phyloP scores from a whole-genome alignment of 2,888 invertebrate genomes.

The Melitaea athalia region DNA sequence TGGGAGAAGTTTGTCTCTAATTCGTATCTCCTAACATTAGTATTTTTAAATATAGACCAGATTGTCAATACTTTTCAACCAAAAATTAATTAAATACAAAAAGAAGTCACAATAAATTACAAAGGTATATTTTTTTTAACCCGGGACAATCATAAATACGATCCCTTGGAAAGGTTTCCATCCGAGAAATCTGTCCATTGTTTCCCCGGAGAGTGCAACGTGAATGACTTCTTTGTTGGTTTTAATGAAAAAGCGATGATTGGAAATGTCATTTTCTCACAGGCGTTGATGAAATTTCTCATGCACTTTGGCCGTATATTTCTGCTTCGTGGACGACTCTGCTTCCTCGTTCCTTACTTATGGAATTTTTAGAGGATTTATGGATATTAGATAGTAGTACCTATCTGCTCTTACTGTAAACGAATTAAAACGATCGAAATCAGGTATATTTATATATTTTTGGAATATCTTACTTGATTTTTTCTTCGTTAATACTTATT shows the following conservation, averaged over 20 bases:
- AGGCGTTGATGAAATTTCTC: slow-evolving; percentile 35
- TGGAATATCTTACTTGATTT: too few relatives aligned
- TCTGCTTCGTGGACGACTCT: background rate
- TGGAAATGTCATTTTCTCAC: slow-evolving; percentile 39
- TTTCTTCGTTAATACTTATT: too few relatives aligned
- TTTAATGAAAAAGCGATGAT: slow-evolving; percentile 39
- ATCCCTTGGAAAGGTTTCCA: slow-evolving; percentile 33
- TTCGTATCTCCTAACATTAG: background rate
- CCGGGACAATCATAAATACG: slow-evolving; percentile 34
- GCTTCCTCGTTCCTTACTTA: background rate
- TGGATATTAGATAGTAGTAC: background rate
- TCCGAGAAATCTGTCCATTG: slow-evolving; percentile 36
- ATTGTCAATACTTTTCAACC: background rate
- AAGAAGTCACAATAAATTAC: slow-evolving; percentile 4
- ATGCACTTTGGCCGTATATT: slow-evolving; percentile 10
- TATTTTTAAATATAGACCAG: background rate
- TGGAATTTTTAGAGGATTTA: background rate
- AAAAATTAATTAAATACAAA: slow-evolving; percentile 3
- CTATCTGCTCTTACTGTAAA: too few relatives aligned
- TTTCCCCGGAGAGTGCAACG: slow-evolving; percentile 23
- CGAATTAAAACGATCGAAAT: too few relatives aligned
- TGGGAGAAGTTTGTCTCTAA: too few relatives aligned
- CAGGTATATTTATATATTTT: too few relatives aligned
- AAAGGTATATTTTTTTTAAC: slow-evolving; percentile 26
- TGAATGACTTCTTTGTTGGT: slow-evolving; percentile 37